Percentiles rank a stretch among this genome's conserved stretches.
Evolutionary conservation across 1,140 invertebrate species (phyloP).

Genomic region (Araneus ventricosus): DNA sequence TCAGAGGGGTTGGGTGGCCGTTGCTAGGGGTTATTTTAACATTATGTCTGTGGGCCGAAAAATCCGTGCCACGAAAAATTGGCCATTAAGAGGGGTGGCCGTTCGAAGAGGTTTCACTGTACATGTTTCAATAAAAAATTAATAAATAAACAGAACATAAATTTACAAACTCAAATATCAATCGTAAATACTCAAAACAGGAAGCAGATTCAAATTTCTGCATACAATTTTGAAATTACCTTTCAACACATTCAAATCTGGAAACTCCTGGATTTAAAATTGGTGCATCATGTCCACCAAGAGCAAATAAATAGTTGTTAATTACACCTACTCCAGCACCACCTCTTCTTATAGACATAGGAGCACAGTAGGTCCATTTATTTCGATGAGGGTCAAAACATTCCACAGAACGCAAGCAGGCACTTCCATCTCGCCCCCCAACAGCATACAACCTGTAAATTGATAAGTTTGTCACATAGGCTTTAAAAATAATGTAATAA

Average conservation of each 20-base stretch:
- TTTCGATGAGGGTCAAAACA: slow-evolving; percentile 82
- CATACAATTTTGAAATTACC: slow-evolving; percentile 82
- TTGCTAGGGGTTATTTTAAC: too few species aligned
- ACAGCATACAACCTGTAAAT: slow-evolving; percentile 90
- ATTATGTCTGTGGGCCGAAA: too few species aligned
- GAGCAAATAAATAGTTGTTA: slow-evolving; percentile 86
- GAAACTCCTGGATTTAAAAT: slow-evolving; percentile 90
- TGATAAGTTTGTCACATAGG: background rate
- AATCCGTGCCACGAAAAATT: too few species aligned
- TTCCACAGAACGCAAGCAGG: slow-evolving; percentile 89
- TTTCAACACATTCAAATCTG: slow-evolving; percentile 94
- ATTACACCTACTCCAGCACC: slow-evolving; percentile 82
- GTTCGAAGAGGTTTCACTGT: too few species aligned
- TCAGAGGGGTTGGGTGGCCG: too few species aligned
- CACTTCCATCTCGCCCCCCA: slow-evolving; percentile 94
- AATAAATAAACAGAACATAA: too few species aligned
- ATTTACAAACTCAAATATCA: too few species aligned
- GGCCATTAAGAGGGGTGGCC: too few species aligned
- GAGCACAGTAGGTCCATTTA: slow-evolving; percentile 83
- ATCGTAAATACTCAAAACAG: too few species aligned
- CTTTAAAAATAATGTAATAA: too few species aligned
- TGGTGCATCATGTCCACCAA: slow-evolving; percentile 94
- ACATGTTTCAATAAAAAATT: too few species aligned
- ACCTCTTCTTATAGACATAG: slow-evolving; percentile 83
- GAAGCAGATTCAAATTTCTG: too few species aligned